Conservation (phyloP, 1,140 invertebrate species). For the Euura lappo region DNA sequence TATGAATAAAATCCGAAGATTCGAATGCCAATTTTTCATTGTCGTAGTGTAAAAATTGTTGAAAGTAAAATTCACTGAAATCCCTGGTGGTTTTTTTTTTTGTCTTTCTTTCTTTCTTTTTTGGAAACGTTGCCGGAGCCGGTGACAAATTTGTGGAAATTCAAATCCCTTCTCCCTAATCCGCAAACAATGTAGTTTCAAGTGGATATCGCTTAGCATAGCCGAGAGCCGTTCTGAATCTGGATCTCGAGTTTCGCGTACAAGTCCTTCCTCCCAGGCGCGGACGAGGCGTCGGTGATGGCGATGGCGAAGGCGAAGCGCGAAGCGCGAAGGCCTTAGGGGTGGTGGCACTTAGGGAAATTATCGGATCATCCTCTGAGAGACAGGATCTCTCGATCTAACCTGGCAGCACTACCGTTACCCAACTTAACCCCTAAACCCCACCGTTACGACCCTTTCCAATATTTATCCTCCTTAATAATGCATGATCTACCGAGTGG, state of each 20-base stretch:
- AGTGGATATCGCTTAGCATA: slow-evolving; percentile 10
- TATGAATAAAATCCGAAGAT: too few relatives aligned
- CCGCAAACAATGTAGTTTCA: slow-evolving; percentile 13
- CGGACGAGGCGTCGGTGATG: not conserved
- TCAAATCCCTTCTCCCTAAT: slow-evolving; percentile 8
- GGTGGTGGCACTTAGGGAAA: slow-evolving; percentile 27
- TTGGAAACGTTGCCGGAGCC: not conserved
- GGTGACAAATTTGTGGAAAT: not conserved
- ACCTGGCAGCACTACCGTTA: not conserved
- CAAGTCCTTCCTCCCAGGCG: not conserved
- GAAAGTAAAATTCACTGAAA: too few relatives aligned
- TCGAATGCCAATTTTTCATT: too few relatives aligned
- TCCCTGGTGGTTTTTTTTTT: too few relatives aligned
- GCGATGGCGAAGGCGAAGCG: too few relatives aligned
- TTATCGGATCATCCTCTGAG: slow-evolving; percentile 30
- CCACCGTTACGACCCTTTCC: slow-evolving; percentile 14
- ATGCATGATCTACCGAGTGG: slow-evolving; percentile 7
- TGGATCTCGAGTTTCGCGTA: not conserved
- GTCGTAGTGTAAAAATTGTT: too few relatives aligned
- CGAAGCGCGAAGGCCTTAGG: not conserved
- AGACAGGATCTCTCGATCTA: slow-evolving; percentile 13
- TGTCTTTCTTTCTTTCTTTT: not conserved
- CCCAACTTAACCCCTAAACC: too few relatives aligned
- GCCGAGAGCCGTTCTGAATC: not conserved
- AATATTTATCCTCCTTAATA: slow-evolving; percentile 16